Base-by-base conservation (phyloP, 2,113 vertebrate genomes). In the Nyctibius bracteatus region DNA sequence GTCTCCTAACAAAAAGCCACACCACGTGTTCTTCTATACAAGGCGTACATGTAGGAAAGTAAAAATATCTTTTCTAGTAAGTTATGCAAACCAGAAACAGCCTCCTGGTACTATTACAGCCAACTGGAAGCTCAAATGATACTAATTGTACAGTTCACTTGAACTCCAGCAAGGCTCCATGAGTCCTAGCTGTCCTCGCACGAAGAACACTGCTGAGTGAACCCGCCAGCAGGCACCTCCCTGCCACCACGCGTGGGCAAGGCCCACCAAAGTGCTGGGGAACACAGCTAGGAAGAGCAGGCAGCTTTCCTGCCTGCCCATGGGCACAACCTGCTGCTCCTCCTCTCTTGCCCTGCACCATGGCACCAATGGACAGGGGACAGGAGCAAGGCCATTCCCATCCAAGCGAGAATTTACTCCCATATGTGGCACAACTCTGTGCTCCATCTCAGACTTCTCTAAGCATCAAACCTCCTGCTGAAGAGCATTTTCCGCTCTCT, bases 151-250 rank as follows among this genome's bases (percentile, higher is more conserved):
- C 14, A n/a, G 47, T 39, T 88, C 51, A 49, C 25, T 27, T 62
- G 14, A 83, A 81, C 35, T 55, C 59, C 46, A 43, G 62, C 39
- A 81, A 71, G 57, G 61, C 43, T 74, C 10, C 41, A 2, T 19
- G 33, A 79, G 62, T 18, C 51, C 61, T 21, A 31, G 6, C 39
- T 37, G 17, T 43, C 58, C 28, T 6, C 44, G 27, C 49, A 74
- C 0, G 2, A 78, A 77, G 46, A 94, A 30, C 7, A 3, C 24
- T 27, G 74, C 27, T 16, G 22, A 82, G 57, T 2, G 5, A 74
- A 57, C 0, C 13, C 25, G 16, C 12, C 0, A 0, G 16, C 0
- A 0, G 20, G 91, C 15, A 52, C 21, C 33, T 57, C 39, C 24
- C 66, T 72, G 47, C 17, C 72, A 15, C 24, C 4, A 1, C 0